A percentile compares a stretch with the other conserved stretches of the same genome.
These are phyloP conservation scores for Hypomesus transpacificus DNA, from an alignment of 2,113 vertebrate species.

Conservation along the genomic window DNA sequence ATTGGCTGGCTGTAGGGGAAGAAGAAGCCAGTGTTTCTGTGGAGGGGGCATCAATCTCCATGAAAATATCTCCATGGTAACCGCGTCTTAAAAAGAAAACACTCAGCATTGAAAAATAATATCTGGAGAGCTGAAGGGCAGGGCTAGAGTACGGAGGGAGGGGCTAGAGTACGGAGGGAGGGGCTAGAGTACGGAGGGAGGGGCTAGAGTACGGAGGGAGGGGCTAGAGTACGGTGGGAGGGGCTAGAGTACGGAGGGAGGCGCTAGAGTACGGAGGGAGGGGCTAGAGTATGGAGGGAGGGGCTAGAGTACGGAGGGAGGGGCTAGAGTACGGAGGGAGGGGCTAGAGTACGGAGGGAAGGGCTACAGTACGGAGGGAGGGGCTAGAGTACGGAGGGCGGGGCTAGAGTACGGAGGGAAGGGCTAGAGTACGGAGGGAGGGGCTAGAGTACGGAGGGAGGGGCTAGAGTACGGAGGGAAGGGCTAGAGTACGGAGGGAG, in stretches of 20 bases:
- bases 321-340: neutral
- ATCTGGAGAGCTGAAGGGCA: neutral
- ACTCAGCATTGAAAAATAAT: slow-evolving; percentile 5
- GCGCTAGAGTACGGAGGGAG: neutral
- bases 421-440: too few relatives aligned
- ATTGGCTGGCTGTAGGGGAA: too few relatives aligned
- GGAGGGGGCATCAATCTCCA: too few relatives aligned
- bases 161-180: neutral
- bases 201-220: neutral
- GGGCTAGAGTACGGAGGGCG: neutral
- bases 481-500: too few relatives aligned
- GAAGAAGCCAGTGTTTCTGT: too few relatives aligned
- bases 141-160: neutral
- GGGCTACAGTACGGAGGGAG: neutral
- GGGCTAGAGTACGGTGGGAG: too few relatives aligned
- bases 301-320: neutral
- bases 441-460: neutral
- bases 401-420: too few relatives aligned
- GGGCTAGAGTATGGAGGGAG: neutral
- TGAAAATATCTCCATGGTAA: neutral
- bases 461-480: too few relatives aligned
- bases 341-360: neutral
- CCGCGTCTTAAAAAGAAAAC: neutral
- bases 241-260: too few relatives aligned
- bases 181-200: neutral